These are phyloP conservation scores for Cyclophora albipunctata DNA, from an alignment of 2,888 invertebrate species.

Conservation along the genomic window DNA sequence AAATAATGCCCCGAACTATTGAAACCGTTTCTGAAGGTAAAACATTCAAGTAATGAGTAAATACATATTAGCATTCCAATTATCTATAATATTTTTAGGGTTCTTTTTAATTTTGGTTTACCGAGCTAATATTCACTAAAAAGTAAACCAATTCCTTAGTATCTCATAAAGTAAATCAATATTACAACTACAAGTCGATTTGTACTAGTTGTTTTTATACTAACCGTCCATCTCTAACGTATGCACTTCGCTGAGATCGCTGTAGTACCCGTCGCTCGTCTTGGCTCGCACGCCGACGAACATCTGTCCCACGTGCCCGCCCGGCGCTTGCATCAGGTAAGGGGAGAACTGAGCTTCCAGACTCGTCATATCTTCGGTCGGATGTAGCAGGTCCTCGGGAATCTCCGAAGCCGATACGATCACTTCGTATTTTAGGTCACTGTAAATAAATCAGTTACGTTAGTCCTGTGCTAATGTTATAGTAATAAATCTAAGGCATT, in stretches of 20 bases:
- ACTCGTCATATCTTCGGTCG: conserved; percentile 45
- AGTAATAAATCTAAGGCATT: too few relatives aligned
- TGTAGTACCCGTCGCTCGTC: conserved; percentile 77
- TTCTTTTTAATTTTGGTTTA: too few relatives aligned
- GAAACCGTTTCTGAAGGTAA: too few relatives aligned
- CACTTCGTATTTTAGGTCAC: conserved; percentile 75
- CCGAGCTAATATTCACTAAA: too few relatives aligned
- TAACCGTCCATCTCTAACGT: conserved; percentile 51
- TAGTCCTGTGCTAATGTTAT: too few relatives aligned
- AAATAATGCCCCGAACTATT: too few relatives aligned
- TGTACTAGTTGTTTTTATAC: conserved; percentile 18
- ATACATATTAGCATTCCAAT: too few relatives aligned
- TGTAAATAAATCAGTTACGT: conserved; percentile 16
- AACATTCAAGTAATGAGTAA: too few relatives aligned
- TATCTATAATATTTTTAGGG: too few relatives aligned
- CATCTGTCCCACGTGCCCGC: conserved; percentile 49
- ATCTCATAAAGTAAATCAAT: too few relatives aligned
- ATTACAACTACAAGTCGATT: too few relatives aligned
- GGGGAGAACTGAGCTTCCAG: conserved; percentile 60
- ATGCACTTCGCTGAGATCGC: conserved; percentile 77
- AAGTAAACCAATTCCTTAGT: too few relatives aligned
- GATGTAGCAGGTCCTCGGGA: conserved; percentile 56
- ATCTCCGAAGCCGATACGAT: conserved; percentile 75
- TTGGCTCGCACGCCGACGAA: conserved; percentile 80
- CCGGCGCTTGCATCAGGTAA: conserved; percentile 73